These are phyloP conservation scores for Marasmarcha lunaedactyla DNA, from an alignment of 2,888 invertebrate genomes.

Conservation along the genomic window DNA sequence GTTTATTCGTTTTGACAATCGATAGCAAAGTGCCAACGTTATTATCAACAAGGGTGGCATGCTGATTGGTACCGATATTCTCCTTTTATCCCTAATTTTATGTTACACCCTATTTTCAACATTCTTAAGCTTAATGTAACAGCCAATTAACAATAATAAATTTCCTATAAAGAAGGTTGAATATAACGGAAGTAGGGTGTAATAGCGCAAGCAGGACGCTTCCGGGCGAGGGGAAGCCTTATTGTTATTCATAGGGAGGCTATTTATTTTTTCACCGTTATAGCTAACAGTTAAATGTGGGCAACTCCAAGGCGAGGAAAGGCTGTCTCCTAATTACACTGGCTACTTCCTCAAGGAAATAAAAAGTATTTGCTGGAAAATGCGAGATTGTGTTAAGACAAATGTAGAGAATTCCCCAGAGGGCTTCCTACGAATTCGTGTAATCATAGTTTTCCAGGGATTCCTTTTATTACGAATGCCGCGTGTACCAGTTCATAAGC, in stretches of 20 bases:
- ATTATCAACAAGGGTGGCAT: constrained; percentile 49
- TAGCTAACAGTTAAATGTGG: constrained; percentile 19
- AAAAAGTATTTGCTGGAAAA: constrained; percentile 11
- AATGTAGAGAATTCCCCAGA: too few relatives aligned
- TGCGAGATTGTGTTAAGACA: not conserved
- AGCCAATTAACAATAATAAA: not conserved
- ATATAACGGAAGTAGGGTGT: constrained; percentile 36
- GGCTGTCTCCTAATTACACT: constrained; percentile 20
- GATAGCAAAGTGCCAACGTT: constrained; percentile 40
- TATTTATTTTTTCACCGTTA: constrained; percentile 26
- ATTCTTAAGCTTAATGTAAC: not conserved
- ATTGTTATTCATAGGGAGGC: constrained; percentile 33
- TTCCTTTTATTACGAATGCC: too few relatives aligned
- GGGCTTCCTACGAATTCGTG: too few relatives aligned
- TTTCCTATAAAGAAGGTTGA: constrained; percentile 23
- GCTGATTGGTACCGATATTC: too few relatives aligned
- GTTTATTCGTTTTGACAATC: constrained; percentile 59
- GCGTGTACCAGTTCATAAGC: too few relatives aligned
- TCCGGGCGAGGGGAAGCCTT: constrained; percentile 33
- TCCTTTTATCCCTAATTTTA: constrained; percentile 23
- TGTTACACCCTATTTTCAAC: not conserved
- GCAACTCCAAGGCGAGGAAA: constrained; percentile 22
- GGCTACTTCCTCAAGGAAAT: constrained; percentile 11
- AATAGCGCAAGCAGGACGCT: constrained; percentile 27
- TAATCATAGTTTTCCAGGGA: too few relatives aligned